Evolutionary conservation across 2,888 invertebrate species (phyloP), one percentile per base, ranked within the genome.

Genomic region (Euplexia lucipara): DNA sequence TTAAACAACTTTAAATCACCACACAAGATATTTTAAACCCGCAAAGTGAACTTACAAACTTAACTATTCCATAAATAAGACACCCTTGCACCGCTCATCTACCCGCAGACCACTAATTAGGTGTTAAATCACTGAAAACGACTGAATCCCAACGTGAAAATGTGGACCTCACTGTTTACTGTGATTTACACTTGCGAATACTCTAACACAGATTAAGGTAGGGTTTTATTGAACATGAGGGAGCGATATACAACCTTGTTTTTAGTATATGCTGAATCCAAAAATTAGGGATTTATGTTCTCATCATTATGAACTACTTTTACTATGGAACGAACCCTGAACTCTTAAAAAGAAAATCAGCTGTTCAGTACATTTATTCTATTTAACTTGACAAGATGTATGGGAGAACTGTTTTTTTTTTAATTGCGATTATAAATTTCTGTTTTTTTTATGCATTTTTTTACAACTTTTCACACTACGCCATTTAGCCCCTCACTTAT

Each of bases 121-220:
- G 91, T 91, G 93, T 92, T 94, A 94, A 94, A 94, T 94, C 94
- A 94, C 94, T 88, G 83, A 83, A 84, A 92, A 90, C 91, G 91
- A 89, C 89, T 89, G 76, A 84, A 85, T 71, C 85, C 75, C 85
- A 78, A 79, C 83, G 79, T 72, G 83, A 82, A 81, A 80, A 85
- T 83, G 84, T 77, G 86, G 83, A 80, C 80, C 81, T 82, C 87
- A 84, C 83, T 92, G 90, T 91, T 90, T 89, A 88, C 90, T 77
- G 89, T 91, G 92, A 94, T 94, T 93, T 93, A 93, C 92, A 89
- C 89, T 88, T 86, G 87, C 79, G 88, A 88, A 88, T 86, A 84
- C 84, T 84, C 84, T 82, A 83, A 86, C 85, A 82, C 77, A 78
- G 64, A 78, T 78, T 64, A 70, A 58, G 82, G 52, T 53, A 67